phyloP scores from a whole-genome alignment of 2,113 vertebrate species.

The Muntiacus reevesi region DNA sequence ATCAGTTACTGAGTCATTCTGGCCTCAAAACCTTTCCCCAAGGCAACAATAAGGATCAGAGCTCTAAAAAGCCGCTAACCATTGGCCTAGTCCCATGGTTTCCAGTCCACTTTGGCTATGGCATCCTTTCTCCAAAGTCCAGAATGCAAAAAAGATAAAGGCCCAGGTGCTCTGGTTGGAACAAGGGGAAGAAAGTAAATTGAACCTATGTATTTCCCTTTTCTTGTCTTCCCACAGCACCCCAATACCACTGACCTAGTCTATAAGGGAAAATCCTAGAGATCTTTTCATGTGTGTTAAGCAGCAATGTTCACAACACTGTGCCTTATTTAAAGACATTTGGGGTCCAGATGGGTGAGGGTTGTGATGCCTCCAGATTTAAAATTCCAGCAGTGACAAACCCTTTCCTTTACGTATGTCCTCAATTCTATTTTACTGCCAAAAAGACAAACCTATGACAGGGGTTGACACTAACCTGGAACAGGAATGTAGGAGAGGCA shows the following conservation, averaged over 20 bases:
- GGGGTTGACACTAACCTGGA: not conserved
- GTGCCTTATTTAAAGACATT: not conserved
- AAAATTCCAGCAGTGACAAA: slow-evolving; percentile 2
- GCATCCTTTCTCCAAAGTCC: not conserved
- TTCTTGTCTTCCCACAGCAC: not conserved
- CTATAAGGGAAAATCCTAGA: not conserved
- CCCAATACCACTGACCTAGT: not conserved
- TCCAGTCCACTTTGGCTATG: not conserved
- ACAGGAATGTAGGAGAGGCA: not conserved
- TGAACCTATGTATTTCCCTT: not conserved
- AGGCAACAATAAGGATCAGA: too few species aligned
- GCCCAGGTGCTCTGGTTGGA: not conserved
- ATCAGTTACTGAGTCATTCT: not conserved
- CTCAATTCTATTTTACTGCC: not conserved
- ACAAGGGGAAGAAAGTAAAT: not conserved
- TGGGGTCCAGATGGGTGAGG: not conserved
- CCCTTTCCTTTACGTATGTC: not conserved
- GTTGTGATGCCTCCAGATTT: not conserved
- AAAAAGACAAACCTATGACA: not conserved
- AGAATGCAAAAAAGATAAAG: not conserved
- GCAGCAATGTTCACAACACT: not conserved
- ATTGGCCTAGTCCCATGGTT: not conserved
- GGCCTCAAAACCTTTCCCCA: not conserved
- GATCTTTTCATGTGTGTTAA: not conserved
- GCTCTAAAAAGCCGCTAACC: not conserved